These are phyloP conservation scores for Tetrapedia diversipes DNA, from an alignment of 2,888 invertebrate genomes.

Conservation along the genomic window DNA sequence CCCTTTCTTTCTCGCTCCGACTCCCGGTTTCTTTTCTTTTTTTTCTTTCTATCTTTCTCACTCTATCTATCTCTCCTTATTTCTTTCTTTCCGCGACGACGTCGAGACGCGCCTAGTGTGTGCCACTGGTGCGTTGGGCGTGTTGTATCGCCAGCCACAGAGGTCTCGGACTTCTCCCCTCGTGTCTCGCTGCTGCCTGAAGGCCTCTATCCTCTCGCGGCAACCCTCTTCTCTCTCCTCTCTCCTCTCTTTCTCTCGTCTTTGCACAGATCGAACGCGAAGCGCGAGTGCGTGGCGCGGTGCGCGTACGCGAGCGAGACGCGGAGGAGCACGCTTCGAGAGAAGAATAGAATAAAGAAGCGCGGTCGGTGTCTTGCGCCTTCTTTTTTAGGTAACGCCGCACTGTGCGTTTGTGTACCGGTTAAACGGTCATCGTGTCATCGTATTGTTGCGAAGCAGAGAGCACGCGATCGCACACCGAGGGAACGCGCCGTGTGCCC, in stretches of 20 bases:
- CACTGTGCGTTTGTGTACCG: neutral
- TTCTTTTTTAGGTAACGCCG: slow-evolving; percentile 41
- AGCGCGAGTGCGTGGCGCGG: slow-evolving; percentile 3
- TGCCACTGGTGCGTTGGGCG: slow-evolving; percentile 49
- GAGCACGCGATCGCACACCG: neutral
- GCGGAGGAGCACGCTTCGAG: neutral
- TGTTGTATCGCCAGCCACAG: slow-evolving; percentile 54
- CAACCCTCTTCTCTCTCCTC: slow-evolving; percentile 52
- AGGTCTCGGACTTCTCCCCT: slow-evolving; percentile 51
- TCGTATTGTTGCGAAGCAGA: too few relatives aligned
- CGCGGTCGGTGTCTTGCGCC: too few relatives aligned
- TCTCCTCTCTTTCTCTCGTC: too few relatives aligned
- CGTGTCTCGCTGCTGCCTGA: slow-evolving; percentile 43
- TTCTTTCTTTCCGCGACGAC: slow-evolving; percentile 11
- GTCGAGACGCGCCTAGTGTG: neutral
- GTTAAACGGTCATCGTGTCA: neutral
- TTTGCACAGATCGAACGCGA: slow-evolving; percentile 40
- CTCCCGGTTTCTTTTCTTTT: neutral
- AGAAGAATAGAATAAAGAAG: slow-evolving; percentile 30
- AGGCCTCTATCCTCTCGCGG: slow-evolving; percentile 35
- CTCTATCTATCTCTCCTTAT: neutral
- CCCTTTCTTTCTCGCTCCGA: neutral
- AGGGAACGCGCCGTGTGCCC: neutral
- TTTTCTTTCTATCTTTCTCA: slow-evolving; percentile 34
- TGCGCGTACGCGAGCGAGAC: slow-evolving; percentile 7